These are phyloP conservation scores for Lagodon rhomboides DNA, from an alignment of 2,797 vertebrate genomes.

Conservation along the genomic window DNA sequence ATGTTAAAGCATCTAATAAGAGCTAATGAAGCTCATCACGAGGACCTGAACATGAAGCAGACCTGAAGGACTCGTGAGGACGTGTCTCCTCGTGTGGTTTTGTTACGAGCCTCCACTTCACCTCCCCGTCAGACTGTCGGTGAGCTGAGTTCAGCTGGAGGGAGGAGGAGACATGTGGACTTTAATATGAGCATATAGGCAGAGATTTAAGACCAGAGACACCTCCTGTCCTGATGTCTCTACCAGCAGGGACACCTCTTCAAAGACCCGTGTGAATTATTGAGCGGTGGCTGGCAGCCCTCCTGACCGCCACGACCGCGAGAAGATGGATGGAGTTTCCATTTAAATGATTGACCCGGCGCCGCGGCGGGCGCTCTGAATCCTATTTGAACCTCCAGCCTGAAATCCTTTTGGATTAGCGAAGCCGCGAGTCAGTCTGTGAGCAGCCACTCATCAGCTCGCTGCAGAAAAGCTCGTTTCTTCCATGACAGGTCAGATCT, in stretches of 20 bases:
- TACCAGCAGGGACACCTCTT: slow-evolving; percentile 45
- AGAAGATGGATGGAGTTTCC: slow-evolving; percentile 38
- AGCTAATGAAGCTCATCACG: no score
- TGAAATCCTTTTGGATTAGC: slow-evolving; percentile 39
- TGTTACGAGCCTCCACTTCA: neutral
- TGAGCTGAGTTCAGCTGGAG: neutral
- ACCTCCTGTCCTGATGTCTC: slow-evolving; percentile 30
- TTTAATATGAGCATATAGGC: neutral
- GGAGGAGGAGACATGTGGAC: neutral
- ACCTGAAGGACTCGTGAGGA: no score
- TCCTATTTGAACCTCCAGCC: slow-evolving; percentile 33
- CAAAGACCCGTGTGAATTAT: slow-evolving; percentile 53
- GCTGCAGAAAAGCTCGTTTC: slow-evolving; percentile 21
- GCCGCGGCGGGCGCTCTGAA: slow-evolving; percentile 34
- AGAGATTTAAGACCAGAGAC: slow-evolving; percentile 30
- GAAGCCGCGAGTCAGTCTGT: slow-evolving; percentile 25
- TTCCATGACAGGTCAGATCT: slow-evolving; percentile 33
- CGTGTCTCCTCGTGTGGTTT: no score
- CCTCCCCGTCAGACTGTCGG: slow-evolving; percentile 6
- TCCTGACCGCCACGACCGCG: slow-evolving; percentile 21
- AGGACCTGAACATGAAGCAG: no score
- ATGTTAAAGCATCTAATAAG: no score
- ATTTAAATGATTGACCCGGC: slow-evolving; percentile 51
- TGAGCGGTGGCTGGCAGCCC: slow-evolving; percentile 38
- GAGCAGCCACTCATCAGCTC: slow-evolving; percentile 24